Evolutionary conservation across 2,888 invertebrate genomes (phyloP).

Genomic region (Ormyrus labotus): DNA sequence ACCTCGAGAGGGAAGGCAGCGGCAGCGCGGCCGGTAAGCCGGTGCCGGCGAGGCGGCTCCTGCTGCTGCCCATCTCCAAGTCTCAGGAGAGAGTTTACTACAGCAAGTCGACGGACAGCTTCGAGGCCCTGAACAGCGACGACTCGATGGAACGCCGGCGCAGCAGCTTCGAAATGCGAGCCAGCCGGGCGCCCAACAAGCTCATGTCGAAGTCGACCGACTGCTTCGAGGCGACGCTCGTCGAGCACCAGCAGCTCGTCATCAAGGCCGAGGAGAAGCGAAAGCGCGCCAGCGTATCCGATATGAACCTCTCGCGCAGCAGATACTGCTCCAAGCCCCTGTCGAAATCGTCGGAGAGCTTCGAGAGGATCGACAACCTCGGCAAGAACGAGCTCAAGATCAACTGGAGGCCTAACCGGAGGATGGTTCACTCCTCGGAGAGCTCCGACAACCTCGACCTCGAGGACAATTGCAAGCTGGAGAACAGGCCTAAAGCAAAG

Average conservation of each 20-base stretch:
- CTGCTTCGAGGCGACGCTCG: constrained; percentile 64
- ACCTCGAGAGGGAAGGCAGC: constrained; percentile 60
- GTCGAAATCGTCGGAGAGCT: constrained; percentile 70
- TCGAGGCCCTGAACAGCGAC: constrained; percentile 65
- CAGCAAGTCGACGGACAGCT: constrained; percentile 68
- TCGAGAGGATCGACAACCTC: constrained; percentile 62
- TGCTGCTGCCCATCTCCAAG: constrained; percentile 65
- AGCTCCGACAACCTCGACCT: constrained; percentile 72
- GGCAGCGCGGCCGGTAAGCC: constrained; percentile 59
- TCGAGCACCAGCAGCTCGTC: constrained; percentile 54
- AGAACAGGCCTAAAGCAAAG: constrained; percentile 62
- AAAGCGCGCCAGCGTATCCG: constrained; percentile 69
- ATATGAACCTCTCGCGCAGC: constrained; percentile 65
- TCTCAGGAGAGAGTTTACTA: constrained; percentile 67
- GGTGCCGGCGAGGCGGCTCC: constrained; percentile 60
- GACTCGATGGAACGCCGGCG: constrained; percentile 64
- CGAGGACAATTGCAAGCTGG: constrained; percentile 66
- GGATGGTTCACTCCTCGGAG: constrained; percentile 68
- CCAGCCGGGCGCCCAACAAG: constrained; percentile 57
- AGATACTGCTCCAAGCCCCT: constrained; percentile 56
- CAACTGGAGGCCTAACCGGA: constrained; percentile 59
- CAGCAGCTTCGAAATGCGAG: constrained; percentile 66
- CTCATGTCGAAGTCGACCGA: constrained; percentile 72
- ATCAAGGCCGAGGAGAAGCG: constrained; percentile 61
- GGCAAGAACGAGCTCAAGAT: constrained; percentile 11